Base-by-base conservation (phyloP, 2,888 invertebrate species). In the Brachyptera risi region DNA sequence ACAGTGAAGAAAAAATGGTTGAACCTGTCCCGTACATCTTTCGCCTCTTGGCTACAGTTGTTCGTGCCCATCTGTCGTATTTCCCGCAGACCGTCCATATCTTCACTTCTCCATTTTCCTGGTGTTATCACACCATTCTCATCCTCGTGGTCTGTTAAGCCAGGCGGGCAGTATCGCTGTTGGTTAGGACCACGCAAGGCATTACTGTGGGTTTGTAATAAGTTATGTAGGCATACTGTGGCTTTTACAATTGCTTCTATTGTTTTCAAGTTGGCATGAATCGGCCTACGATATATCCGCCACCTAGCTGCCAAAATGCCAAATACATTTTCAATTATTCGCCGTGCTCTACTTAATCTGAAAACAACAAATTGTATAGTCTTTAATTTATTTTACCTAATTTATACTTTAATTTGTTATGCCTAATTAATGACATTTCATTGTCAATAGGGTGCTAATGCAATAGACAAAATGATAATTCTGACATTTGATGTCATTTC, bases 281-380 rank as follows among this genome's bases (percentile, higher is more conserved):
- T 51, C 11, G 50, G 40, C 13, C 24, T 24, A 31, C 49, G 19
- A 15, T 35, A 61, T 3, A 61, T 61, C 27, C 61, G 26, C 60
- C 60, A 61, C 3, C 38, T 11, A n/a, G 27, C 40, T 15, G 42
- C 49, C 17, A 62, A 35, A n/a, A 62, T 62, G 3, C 62, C 51
- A 35, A 61, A 62, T 35, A 50, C 61, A 38, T 50, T 63, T 35
- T 62, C 61, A 51, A 62, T 49, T 4, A 19, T 17, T 31, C 62
- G 49, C 24, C 61, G 62, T 1, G 61, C 60, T 40, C 62, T 38
- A 17, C 49, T 50, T 4, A 62, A n/a, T n/a, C n/a, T n/a, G n/a
- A n/a, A n/a, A n/a, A n/a, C n/a, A n/a, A n/a, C n/a, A n/a, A n/a
- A n/a, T n/a, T n/a, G n/a, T n/a, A n/a, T n/a, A n/a, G n/a, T n/a